Percentiles rank a stretch among this genome's conserved stretches.
phyloP scores from a whole-genome alignment of 1,140 invertebrate species.

The Drosophila nigrodunni region DNA sequence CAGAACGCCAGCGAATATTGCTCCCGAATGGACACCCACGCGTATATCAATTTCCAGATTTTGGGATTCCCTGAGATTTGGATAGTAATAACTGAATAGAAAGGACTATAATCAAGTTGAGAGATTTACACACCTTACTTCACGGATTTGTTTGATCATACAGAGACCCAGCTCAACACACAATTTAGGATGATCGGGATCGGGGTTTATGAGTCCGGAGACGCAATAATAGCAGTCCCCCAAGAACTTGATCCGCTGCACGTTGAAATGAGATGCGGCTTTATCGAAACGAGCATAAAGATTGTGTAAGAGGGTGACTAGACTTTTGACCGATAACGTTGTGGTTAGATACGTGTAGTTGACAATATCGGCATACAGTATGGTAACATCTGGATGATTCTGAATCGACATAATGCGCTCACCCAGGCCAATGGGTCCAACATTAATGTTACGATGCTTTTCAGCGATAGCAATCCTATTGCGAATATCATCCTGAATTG shows the following conservation, averaged over 20 bases:
- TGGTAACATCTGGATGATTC: constrained; percentile 94
- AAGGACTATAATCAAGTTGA: neutral
- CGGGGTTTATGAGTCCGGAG: constrained; percentile 91
- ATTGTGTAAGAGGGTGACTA: constrained; percentile 96
- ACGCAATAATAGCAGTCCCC: constrained; percentile 98
- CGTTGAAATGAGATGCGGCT: constrained; percentile 89
- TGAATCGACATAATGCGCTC: constrained; percentile 93
- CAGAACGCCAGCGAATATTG: constrained; percentile 94
- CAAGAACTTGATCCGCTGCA: constrained; percentile 94
- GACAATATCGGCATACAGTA: constrained; percentile 98
- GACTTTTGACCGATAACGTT: constrained; percentile 90
- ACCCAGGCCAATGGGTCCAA: constrained; percentile 35
- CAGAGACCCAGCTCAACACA: constrained; percentile 94
- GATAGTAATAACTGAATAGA: neutral
- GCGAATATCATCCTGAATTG: constrained; percentile 91
- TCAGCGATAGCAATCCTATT: constrained; percentile 87
- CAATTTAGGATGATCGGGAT: constrained; percentile 91
- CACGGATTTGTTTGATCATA: constrained; percentile 95
- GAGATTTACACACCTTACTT: constrained; percentile 86
- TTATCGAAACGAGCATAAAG: constrained; percentile 97
- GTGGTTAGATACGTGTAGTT: constrained; percentile 97
- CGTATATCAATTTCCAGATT: constrained; percentile 96
- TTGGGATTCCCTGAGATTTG: constrained; percentile 87
- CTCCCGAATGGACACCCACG: constrained; percentile 97
- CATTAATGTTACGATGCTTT: neutral